A percentile compares a stretch with the other conserved stretches of the same genome.
Evolutionary conservation across 2,888 invertebrate species (phyloP).

Genomic region (Acutogordius australiensis): DNA sequence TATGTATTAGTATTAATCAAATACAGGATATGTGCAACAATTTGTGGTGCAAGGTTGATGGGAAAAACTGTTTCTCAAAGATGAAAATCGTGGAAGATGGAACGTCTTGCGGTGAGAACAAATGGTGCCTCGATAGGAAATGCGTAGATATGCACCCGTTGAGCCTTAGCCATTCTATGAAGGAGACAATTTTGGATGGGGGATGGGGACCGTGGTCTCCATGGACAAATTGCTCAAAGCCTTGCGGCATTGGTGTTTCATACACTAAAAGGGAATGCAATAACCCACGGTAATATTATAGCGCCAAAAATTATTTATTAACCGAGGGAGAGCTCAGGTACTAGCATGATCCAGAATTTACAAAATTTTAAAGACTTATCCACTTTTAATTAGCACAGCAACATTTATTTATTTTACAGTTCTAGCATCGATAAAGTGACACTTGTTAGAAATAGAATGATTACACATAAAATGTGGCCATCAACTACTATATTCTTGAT

Average conservation of each 20-base stretch:
- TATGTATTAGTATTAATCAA: too few relatives aligned
- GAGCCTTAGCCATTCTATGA: not conserved
- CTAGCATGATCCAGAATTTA: too few relatives aligned
- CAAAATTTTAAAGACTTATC: too few relatives aligned
- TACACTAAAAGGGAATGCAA: constrained; percentile 44
- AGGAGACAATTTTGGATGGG: constrained; percentile 21
- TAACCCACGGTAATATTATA: constrained; percentile 31
- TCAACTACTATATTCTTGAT: too few relatives aligned
- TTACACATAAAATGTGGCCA: too few relatives aligned
- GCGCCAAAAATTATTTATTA: too few relatives aligned
- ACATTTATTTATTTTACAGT: not conserved
- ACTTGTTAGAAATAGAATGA: too few relatives aligned
- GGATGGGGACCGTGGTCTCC: constrained; percentile 26
- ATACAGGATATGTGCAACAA: not conserved
- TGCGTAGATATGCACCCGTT: not conserved
- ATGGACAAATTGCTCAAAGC: constrained; percentile 41
- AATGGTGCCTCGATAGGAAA: not conserved
- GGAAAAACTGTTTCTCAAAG: not conserved
- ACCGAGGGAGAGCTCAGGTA: too few relatives aligned
- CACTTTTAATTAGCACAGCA: too few relatives aligned
- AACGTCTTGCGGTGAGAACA: not conserved
- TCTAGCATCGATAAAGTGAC: too few relatives aligned
- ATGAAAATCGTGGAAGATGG: not conserved
- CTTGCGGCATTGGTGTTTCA: constrained; percentile 55
- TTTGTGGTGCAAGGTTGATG: constrained; percentile 3